Base-by-base conservation (phyloP, 2,113 vertebrate genomes). In the Cynocephalus volans region DNA sequence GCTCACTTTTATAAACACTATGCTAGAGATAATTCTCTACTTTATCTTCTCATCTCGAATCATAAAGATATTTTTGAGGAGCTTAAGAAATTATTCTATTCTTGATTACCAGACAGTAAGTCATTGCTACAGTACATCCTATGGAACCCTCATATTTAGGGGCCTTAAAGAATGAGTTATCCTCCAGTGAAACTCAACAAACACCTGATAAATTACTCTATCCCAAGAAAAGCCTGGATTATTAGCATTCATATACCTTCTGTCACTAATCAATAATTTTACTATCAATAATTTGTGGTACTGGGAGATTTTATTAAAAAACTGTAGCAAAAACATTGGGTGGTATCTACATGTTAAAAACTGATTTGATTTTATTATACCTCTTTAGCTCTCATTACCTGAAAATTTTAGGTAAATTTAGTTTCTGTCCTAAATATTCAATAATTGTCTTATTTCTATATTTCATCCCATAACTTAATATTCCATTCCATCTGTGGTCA, bases 371-470 rank as follows among this genome's bases (percentile, higher is more conserved):
- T 95, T 90, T 13, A 52, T 80, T 89, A 50, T 52, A 28, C 6
- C 41, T 72, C 33, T 89, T 95, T 54, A 88, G 67, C 36, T 94
- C 60, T 70, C 77, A 83, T 91, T 93, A 89, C 45, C 62, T 92
- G 73, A 85, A 95, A 80, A 48, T 76, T 91, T 62, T 72, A 88
- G 23, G 5, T 52, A 82, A 90, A 69, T 52, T 48, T 72, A 72
- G 48, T 33, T 85, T 89, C 83, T 89, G 41, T 67, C 33, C 52
- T 83, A 64, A 70, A 87, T 77, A 92, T 12, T 31, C 33, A 65
- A 8, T 65, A 93, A 31, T 76, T n/a, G 48, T 36, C 45, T 96
- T 75, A 58, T 85, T 88, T 72, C 70, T 76, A 5, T 64, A 76
- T 88, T 67, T 94, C 28, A 26, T 79, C 83, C 52, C 88, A 19